Evolutionary conservation across 2,113 vertebrate species (phyloP), one percentile per base, ranked within the genome.

Genomic region (Varanus salvator): DNA sequence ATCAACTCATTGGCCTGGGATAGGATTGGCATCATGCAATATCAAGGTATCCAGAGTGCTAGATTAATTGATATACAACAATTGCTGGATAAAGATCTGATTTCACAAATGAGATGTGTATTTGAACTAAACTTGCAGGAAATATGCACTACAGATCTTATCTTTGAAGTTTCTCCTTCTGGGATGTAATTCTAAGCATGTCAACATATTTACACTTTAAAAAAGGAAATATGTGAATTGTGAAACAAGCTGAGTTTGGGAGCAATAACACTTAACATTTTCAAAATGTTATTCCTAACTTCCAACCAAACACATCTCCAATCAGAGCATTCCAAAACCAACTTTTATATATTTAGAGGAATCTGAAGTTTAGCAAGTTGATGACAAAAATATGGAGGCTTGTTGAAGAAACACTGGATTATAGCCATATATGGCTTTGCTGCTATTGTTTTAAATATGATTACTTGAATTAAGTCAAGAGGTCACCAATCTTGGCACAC

Each of bases 91-190:
- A 60, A 74, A 8, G 23, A 82, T 82, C 23, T 60, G n/a, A 4
- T 82, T 78, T 44, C 8, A n/a, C 57, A 4, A 0, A 0, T 1
- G 50, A 75, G n/a, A 50, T 89, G 90, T 3, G 54, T 54, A 60
- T 48, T 31, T 78, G 64, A 90, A 34, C 85, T 57, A 15, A 25
- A 15, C 85, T 85, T 74, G 64, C 0, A 83, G 64, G 34, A 91
- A 68, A 87, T 85, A 71, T 8, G 3, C 66, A 91, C 38, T 38
- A 31, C 1, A 80, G 14, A 84, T 7, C 3, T 82, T 6, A 44
- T 50, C 87, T 88, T 64, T 91, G 68, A 90, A 57, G 29, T 86
- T 54, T 25, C 48, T 54, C 50, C 5, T 48, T 88, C 27, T 48
- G 11, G 3, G 76, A 52, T 44, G 44, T 48, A 11, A 44, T 82